Evolutionary conservation across 2,113 vertebrate genomes (phyloP), one percentile per base, ranked within the genome.

Genomic region (Seriola aureovittata): DNA sequence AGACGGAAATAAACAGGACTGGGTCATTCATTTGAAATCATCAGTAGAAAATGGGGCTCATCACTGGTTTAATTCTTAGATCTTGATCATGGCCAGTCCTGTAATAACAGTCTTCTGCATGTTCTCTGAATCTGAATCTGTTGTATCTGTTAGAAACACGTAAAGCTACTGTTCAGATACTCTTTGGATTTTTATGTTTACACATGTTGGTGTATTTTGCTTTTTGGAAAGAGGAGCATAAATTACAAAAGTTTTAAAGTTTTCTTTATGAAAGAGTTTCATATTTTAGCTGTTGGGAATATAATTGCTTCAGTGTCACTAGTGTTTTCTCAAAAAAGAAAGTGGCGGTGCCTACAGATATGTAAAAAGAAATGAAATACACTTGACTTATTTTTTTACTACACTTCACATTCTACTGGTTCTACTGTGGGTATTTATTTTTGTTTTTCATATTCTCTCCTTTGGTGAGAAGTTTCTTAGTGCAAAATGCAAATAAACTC

Each of bases 371-470:
- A 60, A 80, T 21, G n/a, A 42, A 78, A 78, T 59, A 63, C 48
- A 63, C 46, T 29, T 0, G 34, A 77, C 62, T 58, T 89, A 81
- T 88, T 87, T 90, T 87, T 87, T 59, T 85, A 81, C 63, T 77
- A 50, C 46, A 79, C 57, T 72, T 59, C 19, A 74, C 21, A 38
- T 34, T 76, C 60, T 80, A 7, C 78, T 80, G 81, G 65, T 78
- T 82, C 67, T 52, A 34, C 52, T 81, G 25, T 32, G 54, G 90
- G 88, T 92, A 93, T 93, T 93, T 93, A 93, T 93, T 88, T 81
- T 85, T 76, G 19, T 84, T 75, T 76, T 86, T 75, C 70, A 54
- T 13, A 21, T 71, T 82, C 44, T 86, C 59, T 89, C 29, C 85
- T 89, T 88, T 64, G 85, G 84, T 90, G 85, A 90, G 89, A 87